These are phyloP conservation scores for Tetrao urogallus DNA, from an alignment of 2,113 vertebrate genomes.

Conservation along the genomic window DNA sequence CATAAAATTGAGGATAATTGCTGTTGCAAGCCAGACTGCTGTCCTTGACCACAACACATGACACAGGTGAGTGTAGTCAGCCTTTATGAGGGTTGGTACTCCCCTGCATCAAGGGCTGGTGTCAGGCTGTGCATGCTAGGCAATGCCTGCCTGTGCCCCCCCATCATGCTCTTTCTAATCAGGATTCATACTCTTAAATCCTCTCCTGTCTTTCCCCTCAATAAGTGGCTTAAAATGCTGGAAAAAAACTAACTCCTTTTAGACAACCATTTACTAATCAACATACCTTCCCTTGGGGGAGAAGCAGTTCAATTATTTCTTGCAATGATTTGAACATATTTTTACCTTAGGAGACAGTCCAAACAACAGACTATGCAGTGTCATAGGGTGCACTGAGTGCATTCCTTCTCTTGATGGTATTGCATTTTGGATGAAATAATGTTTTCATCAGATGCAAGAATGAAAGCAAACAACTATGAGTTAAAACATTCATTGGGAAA, in stretches of 20 bases:
- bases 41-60: neutral
- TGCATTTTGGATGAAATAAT: neutral
- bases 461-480: neutral
- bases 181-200: neutral
- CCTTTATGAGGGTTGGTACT: neutral
- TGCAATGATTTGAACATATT: neutral
- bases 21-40: neutral
- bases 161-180: neutral
- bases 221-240: neutral
- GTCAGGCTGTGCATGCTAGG: constrained; percentile 14
- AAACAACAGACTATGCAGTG: neutral
- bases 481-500: neutral
- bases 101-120: neutral
- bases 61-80: neutral
- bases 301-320: neutral
- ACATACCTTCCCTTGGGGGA: neutral
- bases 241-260: neutral
- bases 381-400: neutral
- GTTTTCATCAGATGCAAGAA: neutral
- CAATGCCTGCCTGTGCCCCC: neutral
- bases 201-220: neutral
- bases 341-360: neutral
- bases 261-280: neutral
- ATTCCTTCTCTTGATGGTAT: neutral
- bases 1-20: neutral